Base-by-base conservation (phyloP, 2,888 invertebrate genomes). In the Chaetogeoica ovagalla region DNA sequence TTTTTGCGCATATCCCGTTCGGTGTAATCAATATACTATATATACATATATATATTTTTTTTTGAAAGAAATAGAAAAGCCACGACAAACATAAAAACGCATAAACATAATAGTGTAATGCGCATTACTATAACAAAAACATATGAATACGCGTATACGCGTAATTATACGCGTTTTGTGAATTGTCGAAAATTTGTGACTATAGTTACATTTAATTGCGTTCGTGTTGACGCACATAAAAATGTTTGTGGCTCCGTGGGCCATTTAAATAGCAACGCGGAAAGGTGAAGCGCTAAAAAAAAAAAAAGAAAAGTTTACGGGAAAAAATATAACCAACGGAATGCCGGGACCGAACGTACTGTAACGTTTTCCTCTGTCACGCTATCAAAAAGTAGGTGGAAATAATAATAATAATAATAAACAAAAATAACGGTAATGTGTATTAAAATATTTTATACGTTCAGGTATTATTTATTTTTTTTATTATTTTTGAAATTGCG, bases 161-260 rank as follows among this genome's bases (percentile, higher is more conserved):
- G 30, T 62, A 30, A 30, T 30, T 15, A 62, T 60, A 62, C 30
- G 30, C 62, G 23, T 62, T 30, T 62, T 17, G 62, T 8, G 30
- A 62, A 62, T 60, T 60, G 23, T 15, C 23, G 23, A 23, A 23
- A 60, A 60, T 60, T 13, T 23, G 48, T 15, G 48, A 13, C 23
- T 23, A 23, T 23, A 13, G 23, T 60, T 23, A 15, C 3, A 60
- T 23, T 11, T 23, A 23, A 60, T 62, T 17, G 30, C 30, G 30
- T 62, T 62, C 30, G 30, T 62, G 62, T 62, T 30, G 30, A 62
- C 11, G 62, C 62, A 30, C 62, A 30, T 62, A 62, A 62, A 62
- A 62, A 62, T 62, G 62, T 62, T 62, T 30, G 62, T 30, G 30
- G 60, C 60, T 23, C n/a, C 7, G 21, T 60, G 21, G 15, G 23